Evolutionary conservation across 1,140 invertebrate genomes (phyloP), one percentile per base, ranked within the genome.

Genomic region (Mamestra configurata): DNA sequence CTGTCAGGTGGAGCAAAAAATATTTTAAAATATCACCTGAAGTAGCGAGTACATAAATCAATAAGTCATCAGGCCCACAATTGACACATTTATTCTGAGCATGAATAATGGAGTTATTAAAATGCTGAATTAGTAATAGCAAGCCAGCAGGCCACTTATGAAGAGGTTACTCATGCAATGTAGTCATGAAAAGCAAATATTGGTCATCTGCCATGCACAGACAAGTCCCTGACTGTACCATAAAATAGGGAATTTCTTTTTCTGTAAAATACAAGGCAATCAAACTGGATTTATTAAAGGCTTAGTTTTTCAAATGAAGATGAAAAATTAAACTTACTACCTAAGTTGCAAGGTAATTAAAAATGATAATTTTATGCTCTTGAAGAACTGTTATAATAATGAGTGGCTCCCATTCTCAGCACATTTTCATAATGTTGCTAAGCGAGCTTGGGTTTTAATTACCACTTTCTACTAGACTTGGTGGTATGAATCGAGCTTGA

Each of bases 321-420:
- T 5, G 5, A 18, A 18, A 3, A 51, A 10, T 35, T 0, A 7
- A 10, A 49, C 13, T 8, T 24, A 27, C 40, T 18, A 40, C 8
- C 24, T 61, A 37, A 15, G 59, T 35, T 37, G 31, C 7, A 61
- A 57, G 53, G 10, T 61, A 61, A 70, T 70, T 70, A 70, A 49
- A 40, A 66, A 66, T 70, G 24, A 46, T 71, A 71, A 71, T 70
- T 71, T 71, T 35, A 71, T 71, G 22, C 27, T 46, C 27, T 53
- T 70, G 8, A 40, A 53, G 68, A 71, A 53, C 68, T 71, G 49
- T 51, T 71, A 70, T 71, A 71, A 53, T 53, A 51, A 71, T 53
- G 49, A 71, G 27, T 15, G 68, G 24, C 46, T 71, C 49, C 22
- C 40, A 57, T 75, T 75, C 71, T 40, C 71, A 75, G 53, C 18